Evolutionary conservation across 1,140 invertebrate genomes (phyloP), one percentile per base, ranked within the genome.

Genomic region (Caligus rogercresseyi): DNA sequence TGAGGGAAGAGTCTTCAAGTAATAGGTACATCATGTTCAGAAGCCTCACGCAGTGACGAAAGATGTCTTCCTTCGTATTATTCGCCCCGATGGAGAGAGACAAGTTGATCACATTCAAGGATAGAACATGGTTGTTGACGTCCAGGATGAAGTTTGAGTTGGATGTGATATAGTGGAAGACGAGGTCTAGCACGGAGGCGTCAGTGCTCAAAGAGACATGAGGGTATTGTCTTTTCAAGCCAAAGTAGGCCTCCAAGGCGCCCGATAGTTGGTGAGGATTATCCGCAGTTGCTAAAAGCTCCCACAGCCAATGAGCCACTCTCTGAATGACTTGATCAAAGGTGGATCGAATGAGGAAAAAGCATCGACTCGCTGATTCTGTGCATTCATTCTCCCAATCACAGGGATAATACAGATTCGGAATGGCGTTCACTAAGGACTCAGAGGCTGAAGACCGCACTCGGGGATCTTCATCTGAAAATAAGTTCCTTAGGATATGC

Each of bases 381-480:
- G 53, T 19, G 16, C 21, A 19, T 54, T 54, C n/a, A 16, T 19
- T 20, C 21, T 7, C 4, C n/a, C 53, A 16, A 54, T 54, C 53
- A 54, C 21, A 20, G 11, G 57, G 57, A 3, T 18, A 60, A 60
- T 60, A 60, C 3, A 60, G 3, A 18, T 60, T 2, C 24, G 25
- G 7, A 16, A 25, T 21, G 2, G 24, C 15, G n/a, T 14, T 1
- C 15, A 24, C 52, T 26, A 66, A 13, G 25, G 64, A 24, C 15
- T 66, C 25, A 1, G 64, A 55, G 16, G 63, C 65, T 25, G 63
- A 54, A 13, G 24, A 43, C 24, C 65, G 54, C 11, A 66, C 64
- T 23, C 64, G 55, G n/a, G 63, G 25, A 55, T 66, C 65, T 26
- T 66, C 65, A 26, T 66, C 64, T 2, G 52, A 52, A 16, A 66